Evolutionary conservation across 1,140 invertebrate genomes (phyloP).

Genomic region (Neodiprion pinetum): DNA sequence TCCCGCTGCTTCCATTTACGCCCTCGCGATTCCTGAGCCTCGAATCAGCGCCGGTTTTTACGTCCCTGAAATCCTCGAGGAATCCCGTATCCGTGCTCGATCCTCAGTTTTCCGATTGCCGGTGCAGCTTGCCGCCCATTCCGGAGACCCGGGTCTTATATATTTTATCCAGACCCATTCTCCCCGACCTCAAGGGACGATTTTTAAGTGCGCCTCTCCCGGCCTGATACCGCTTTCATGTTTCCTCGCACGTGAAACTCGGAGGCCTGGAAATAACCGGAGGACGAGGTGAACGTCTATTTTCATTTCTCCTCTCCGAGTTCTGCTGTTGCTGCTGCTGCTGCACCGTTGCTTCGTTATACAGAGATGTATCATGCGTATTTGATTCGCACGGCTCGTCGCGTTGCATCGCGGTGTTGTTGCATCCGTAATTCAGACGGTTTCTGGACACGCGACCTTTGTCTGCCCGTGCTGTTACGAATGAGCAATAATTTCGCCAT

Average conservation of each 20-base stretch:
- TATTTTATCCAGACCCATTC: not conserved
- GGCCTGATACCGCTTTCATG: not conserved
- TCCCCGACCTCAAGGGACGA: not conserved
- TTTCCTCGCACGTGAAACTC: not conserved
- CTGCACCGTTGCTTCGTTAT: not conserved
- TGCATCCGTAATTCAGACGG: no score
- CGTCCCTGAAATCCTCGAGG: not conserved
- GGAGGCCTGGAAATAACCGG: not conserved
- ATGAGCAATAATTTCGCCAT: no score
- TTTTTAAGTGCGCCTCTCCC: not conserved
- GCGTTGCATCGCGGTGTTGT: no score
- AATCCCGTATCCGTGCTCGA: not conserved
- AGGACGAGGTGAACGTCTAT: not conserved
- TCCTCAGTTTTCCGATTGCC: not conserved
- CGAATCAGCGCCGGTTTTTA: no score
- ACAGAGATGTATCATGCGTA: no score
- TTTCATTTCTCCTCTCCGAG: not conserved
- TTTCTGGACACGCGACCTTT: no score
- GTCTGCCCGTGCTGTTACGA: no score
- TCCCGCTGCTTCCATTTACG: no score
- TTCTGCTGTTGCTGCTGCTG: not conserved
- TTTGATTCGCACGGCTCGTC: no score
- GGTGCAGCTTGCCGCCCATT: not conserved
- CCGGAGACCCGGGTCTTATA: not conserved
- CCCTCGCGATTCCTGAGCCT: no score